A percentile compares a stretch with the other conserved stretches of the same genome.
Conservation (phyloP, 1,140 invertebrate genomes). For the Armadillidium nasatum region DNA sequence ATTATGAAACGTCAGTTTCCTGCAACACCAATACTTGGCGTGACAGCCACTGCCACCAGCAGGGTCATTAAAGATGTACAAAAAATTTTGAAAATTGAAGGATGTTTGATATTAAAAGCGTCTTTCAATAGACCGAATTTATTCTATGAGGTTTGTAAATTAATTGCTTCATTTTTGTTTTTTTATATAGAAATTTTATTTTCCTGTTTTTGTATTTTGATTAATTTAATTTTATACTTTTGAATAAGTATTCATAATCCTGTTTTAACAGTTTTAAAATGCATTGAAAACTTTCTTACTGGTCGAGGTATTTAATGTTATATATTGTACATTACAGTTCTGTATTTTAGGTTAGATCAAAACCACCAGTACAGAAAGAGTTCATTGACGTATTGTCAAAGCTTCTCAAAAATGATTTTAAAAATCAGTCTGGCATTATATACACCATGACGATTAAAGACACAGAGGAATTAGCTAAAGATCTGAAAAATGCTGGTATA, state of each 20-base stretch:
- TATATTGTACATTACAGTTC: too few species aligned
- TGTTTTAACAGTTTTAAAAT: too few species aligned
- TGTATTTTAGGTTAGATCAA: conserved; percentile 41
- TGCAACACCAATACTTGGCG: conserved; percentile 76
- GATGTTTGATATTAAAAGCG: conserved; percentile 73
- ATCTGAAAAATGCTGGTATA: conserved; percentile 59
- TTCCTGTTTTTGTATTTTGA: too few species aligned
- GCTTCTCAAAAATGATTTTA: conserved; percentile 61
- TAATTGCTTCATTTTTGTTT: neutral
- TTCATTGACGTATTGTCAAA: conserved; percentile 53
- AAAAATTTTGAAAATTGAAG: conserved; percentile 75
- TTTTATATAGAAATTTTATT: too few species aligned
- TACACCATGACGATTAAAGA: conserved; percentile 88
- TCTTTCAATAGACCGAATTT: conserved; percentile 88
- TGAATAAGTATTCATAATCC: too few species aligned
- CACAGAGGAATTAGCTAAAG: conserved; percentile 67
- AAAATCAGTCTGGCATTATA: conserved; percentile 72
- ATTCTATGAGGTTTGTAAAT: conserved; percentile 69
- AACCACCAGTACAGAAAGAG: conserved; percentile 44
- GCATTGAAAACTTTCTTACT: too few species aligned
- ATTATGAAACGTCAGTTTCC: conserved; percentile 78
- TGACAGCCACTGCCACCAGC: conserved; percentile 84
- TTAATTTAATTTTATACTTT: too few species aligned
- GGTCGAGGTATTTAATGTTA: too few species aligned
- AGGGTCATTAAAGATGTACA: conserved; percentile 77